A percentile compares a stretch with the other conserved stretches of the same genome.
phyloP scores from a whole-genome alignment of 2,113 vertebrate species.

The Phaethon lepturus region DNA sequence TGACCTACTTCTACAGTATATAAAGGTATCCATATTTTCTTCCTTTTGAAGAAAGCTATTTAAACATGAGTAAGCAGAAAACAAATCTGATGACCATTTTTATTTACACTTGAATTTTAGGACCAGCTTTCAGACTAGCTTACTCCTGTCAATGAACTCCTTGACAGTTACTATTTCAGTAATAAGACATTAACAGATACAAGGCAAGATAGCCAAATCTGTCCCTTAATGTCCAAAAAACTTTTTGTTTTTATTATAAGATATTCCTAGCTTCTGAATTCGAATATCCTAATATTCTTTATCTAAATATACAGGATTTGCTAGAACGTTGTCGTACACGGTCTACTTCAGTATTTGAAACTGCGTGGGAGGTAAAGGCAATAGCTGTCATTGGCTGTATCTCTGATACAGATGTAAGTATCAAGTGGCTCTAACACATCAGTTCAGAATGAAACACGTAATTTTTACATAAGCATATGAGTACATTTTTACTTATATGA shows the following conservation, averaged over 20 bases:
- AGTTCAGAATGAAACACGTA: not conserved
- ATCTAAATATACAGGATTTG: conserved; percentile 82
- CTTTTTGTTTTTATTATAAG: not conserved
- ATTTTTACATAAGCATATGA: not conserved
- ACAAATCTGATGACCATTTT: not conserved
- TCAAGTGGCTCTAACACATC: not conserved
- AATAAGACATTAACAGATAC: not conserved
- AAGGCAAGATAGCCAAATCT: not conserved
- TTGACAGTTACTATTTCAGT: not conserved
- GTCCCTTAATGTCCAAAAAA: not conserved
- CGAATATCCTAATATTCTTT: not conserved
- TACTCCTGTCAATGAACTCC: not conserved
- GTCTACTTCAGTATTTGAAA: conserved; percentile 88
- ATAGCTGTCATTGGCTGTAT: conserved; percentile 90
- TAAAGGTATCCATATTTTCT: conserved; percentile 81
- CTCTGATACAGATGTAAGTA: conserved; percentile 88
- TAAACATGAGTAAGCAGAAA: not conserved
- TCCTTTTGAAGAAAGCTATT: not conserved
- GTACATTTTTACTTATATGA: not conserved
- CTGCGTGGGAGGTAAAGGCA: conserved; percentile 94
- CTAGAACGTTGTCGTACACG: conserved; percentile 88
- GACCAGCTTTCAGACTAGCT: not conserved
- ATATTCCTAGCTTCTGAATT: not conserved
- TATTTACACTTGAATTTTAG: not conserved
- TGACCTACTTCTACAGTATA: conserved; percentile 89